Evolutionary conservation across 2,797 vertebrate species (phyloP), one percentile per base, ranked within the genome.

Genomic region (Pachyuromys duprasi): DNA sequence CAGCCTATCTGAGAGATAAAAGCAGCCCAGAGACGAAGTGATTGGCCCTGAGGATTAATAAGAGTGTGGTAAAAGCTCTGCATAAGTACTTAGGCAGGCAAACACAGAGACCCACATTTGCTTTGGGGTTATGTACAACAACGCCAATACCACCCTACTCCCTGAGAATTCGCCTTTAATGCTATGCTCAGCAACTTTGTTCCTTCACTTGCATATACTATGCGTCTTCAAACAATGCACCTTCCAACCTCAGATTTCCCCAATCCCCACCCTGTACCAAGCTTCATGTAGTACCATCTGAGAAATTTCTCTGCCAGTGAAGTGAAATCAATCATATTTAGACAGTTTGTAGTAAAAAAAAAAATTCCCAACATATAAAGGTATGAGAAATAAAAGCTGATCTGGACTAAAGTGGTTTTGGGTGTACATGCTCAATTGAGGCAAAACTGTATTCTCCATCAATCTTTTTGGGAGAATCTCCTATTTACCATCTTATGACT

Each of bases 21-120:
- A 45, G 76, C 4, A 36, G 17, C 79, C 74, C 42, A 79, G 70
- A 75, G 12, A 91, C 53, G 26, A 83, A 8, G 31, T 28, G 28
- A 42, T 67, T 55, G 42, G 28, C 74, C n/a, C 28, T 55, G 74
- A 93, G 49, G 49, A n/a, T 4, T 39, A 33, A 81, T 26, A 17
- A 67, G 24, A 18, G 22, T 13, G n/a, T 75, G 69, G 62, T 65
- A 45, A 91, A 92, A 95, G 65, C 69, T 80, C 88, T 67, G 90
- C 36, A 42, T 33, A 82, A 53, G 42, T n/a, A 53, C 31, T n/a
- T 7, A 69, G 31, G 63, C 31, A 86, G 45, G 49, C 76, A 67
- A 49, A 24, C 63, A 84, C 31, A 33, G 31, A 65, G 20, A n/a
- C 33, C 65, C 65, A 69, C 20, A 55, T 42, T 86, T 86, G 65